Conservation (phyloP, 2,888 invertebrate genomes). For the Tenthredo livida region DNA sequence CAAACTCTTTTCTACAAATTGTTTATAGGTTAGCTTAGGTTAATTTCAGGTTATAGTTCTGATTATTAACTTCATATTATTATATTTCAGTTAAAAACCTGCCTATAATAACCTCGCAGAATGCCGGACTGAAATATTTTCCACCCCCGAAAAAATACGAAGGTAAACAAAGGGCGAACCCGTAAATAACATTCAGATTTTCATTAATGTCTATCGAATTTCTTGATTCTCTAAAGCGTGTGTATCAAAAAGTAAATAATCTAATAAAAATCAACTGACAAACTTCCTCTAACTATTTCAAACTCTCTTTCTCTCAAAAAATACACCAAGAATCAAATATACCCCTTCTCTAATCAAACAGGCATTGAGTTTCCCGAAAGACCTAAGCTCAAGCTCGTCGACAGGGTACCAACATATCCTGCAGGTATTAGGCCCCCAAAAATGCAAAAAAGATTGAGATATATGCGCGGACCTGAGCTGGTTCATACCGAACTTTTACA, state of each 20-base stretch:
- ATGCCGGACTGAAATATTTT: constrained; percentile 85
- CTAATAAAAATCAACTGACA: constrained; percentile 45
- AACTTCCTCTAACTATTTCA: neutral
- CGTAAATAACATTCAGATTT: neutral
- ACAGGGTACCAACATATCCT: constrained; percentile 87
- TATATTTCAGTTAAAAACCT: constrained; percentile 25
- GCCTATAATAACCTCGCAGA: constrained; percentile 63
- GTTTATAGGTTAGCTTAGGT: constrained; percentile 2
- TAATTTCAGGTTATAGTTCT: neutral
- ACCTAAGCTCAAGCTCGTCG: constrained; percentile 84
- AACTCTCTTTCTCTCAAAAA: neutral
- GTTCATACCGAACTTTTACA: constrained; percentile 92
- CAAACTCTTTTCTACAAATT: neutral
- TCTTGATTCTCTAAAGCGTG: neutral
- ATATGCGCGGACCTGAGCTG: constrained; percentile 94
- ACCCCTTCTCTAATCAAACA: constrained; percentile 71
- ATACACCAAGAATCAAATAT: constrained; percentile 2
- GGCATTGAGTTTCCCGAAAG: constrained; percentile 88
- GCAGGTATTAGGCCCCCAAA: constrained; percentile 86
- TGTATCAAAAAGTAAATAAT: neutral
- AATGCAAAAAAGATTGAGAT: constrained; percentile 90
- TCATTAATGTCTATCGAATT: neutral
- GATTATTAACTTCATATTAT: neutral
- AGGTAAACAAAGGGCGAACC: constrained; percentile 78
- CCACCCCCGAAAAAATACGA: constrained; percentile 85